phyloP scores from a whole-genome alignment of 2,113 vertebrate genomes.

The Leucoraja erinaceus region DNA sequence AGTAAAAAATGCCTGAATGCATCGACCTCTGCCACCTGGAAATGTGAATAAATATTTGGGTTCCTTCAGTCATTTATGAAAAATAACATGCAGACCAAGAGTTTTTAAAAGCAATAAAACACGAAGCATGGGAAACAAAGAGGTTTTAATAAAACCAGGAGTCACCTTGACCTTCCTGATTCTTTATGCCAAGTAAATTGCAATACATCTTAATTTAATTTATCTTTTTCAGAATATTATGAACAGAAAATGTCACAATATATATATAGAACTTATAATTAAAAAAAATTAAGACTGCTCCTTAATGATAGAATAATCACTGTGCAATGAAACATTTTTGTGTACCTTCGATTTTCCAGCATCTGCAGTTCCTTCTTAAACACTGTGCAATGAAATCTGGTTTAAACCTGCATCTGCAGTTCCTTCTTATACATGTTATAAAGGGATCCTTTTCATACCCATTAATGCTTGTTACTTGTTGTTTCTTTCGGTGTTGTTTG shows the following conservation, averaged over 20 bases:
- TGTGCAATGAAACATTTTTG: neutral
- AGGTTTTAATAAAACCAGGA: neutral
- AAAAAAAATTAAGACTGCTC: neutral
- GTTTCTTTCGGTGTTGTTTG: neutral
- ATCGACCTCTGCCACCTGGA: neutral
- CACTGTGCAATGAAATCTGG: neutral
- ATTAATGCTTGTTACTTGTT: neutral
- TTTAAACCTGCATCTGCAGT: no score
- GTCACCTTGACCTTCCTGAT: neutral
- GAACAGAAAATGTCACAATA: neutral
- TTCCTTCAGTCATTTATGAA: neutral
- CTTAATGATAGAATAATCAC: neutral
- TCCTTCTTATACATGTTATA: no score
- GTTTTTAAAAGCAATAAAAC: constrained; percentile 2
- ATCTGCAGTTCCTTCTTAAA: no score
- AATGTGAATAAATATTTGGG: neutral
- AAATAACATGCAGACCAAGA: constrained; percentile 25
- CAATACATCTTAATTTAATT: neutral
- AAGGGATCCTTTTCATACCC: neutral
- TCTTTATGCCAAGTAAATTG: neutral
- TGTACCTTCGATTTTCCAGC: no score
- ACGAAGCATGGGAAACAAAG: neutral
- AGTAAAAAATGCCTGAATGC: neutral
- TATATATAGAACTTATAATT: neutral
- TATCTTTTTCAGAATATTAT: neutral